A percentile compares a stretch with the other conserved stretches of the same genome.
Evolutionary conservation across 2,113 vertebrate genomes (phyloP).

Genomic region (Microcebus murinus): DNA sequence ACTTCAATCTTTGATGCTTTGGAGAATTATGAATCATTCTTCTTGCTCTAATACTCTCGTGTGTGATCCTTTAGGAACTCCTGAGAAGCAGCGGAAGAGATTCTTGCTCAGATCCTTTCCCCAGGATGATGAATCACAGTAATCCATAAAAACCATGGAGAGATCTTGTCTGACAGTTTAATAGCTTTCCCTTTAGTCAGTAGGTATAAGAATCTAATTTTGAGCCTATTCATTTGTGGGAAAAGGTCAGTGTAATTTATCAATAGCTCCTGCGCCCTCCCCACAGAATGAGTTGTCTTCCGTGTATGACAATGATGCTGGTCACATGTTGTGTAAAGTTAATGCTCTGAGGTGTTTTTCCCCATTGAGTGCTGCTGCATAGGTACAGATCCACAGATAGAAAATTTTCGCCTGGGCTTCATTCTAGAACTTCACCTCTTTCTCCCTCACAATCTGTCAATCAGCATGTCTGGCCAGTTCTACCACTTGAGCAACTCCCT

Average conservation of each 20-base stretch:
- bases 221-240: conserved; percentile 60
- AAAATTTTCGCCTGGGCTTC: not conserved
- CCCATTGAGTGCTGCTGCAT: not conserved
- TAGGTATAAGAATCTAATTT: conserved; percentile 69
- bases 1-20: not conserved
- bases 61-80: conserved; percentile 44
- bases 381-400: not conserved
- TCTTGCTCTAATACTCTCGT: not conserved
- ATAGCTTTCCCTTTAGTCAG: conserved; percentile 63
- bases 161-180: conserved; percentile 61
- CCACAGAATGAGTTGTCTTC: not conserved
- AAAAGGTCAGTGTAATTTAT: conserved; percentile 63
- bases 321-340: not conserved
- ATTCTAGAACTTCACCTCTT: not conserved
- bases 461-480: not conserved
- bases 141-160: conserved; percentile 64
- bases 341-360: not conserved
- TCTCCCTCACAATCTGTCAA: not conserved
- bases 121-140: conserved; percentile 69
- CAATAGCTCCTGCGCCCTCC: not conserved
- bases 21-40: conserved; percentile 21
- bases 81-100: not conserved
- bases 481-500: not conserved
- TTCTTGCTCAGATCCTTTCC: conserved; percentile 49
- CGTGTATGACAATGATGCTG: not conserved